These are phyloP conservation scores for Melanotaenia pygmaea DNA, from an alignment of 2,797 vertebrate genomes.

Conservation along the genomic window DNA sequence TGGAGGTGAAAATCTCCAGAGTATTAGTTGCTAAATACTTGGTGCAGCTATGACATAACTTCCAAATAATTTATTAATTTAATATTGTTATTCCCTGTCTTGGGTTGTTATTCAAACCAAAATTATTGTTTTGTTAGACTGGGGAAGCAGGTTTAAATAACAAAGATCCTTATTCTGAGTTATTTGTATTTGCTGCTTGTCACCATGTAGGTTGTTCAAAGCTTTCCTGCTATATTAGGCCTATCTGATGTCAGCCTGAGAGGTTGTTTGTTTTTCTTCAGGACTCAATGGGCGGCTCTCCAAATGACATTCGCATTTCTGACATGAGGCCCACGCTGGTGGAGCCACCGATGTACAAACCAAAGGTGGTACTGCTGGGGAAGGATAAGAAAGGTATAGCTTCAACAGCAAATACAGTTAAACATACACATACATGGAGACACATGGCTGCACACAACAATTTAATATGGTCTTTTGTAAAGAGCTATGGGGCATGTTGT, in stretches of 20 bases:
- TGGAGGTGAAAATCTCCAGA: background rate
- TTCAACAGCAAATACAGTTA: background rate
- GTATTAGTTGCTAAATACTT: background rate
- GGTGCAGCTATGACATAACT: no score
- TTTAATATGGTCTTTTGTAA: slow-evolving; percentile 34
- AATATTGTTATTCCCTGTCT: no score
- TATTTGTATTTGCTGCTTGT: background rate
- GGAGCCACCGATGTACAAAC: slow-evolving; percentile 96
- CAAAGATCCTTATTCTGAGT: background rate
- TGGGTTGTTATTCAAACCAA: background rate
- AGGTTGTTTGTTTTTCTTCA: slow-evolving; percentile 62
- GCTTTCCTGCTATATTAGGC: background rate
- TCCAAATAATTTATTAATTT: no score
- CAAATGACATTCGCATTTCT: slow-evolving; percentile 97
- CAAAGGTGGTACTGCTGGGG: slow-evolving; percentile 96
- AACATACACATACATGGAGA: background rate
- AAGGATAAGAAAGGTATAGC: slow-evolving; percentile 98
- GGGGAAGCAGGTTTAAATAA: background rate
- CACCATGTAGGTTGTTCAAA: background rate
- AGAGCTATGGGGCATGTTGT: slow-evolving; percentile 46
- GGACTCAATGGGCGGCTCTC: slow-evolving; percentile 97
- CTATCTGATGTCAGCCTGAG: slow-evolving; percentile 9
- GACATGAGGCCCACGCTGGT: slow-evolving; percentile 98
- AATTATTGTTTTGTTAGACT: background rate
- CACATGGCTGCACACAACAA: slow-evolving; percentile 18